A percentile compares a stretch with the other conserved stretches of the same genome.
Conservation (phyloP, 1,140 invertebrate species). For the Diorhabda elongata region DNA sequence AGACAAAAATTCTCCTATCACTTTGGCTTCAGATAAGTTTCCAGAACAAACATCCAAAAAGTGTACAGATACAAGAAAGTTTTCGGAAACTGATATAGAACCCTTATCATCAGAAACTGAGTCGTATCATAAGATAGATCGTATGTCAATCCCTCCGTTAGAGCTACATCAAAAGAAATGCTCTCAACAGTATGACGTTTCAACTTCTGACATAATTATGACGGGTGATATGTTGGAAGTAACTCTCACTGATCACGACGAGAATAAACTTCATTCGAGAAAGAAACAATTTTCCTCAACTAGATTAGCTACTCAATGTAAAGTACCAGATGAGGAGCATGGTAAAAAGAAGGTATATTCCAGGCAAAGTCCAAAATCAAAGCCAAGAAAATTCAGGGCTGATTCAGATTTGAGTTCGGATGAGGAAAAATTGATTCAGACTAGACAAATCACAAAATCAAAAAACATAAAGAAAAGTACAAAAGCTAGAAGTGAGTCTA, state of each 20-base stretch:
- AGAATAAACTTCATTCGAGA: not conserved
- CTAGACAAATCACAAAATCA: constrained; percentile 1
- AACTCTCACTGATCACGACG: constrained; percentile 33
- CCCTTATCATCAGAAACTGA: constrained; percentile 42
- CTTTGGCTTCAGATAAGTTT: too few relatives aligned
- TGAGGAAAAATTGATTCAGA: constrained; percentile 33
- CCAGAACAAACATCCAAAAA: constrained; percentile 9
- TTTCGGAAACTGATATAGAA: constrained; percentile 39
- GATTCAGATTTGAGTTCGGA: constrained; percentile 44
- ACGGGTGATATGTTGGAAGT: constrained; percentile 47
- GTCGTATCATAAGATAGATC: constrained; percentile 27
- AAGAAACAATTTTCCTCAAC: not conserved
- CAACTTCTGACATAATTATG: constrained; percentile 37
- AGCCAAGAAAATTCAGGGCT: constrained; percentile 26
- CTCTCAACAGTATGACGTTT: constrained; percentile 13
- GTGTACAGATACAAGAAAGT: constrained; percentile 20
- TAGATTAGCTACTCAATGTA: not conserved
- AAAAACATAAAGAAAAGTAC: constrained; percentile 11
- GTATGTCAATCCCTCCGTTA: constrained; percentile 10
- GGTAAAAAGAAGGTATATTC: constrained; percentile 10
- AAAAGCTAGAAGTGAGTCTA: constrained; percentile 4
- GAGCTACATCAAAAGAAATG: constrained; percentile 7
- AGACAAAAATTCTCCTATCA: too few relatives aligned
- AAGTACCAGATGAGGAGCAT: constrained; percentile 6
- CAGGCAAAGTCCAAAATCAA: constrained; percentile 10